Percentiles rank a stretch among this genome's conserved stretches.
phyloP scores from a whole-genome alignment of 2,113 vertebrate species.

The Pica pica region DNA sequence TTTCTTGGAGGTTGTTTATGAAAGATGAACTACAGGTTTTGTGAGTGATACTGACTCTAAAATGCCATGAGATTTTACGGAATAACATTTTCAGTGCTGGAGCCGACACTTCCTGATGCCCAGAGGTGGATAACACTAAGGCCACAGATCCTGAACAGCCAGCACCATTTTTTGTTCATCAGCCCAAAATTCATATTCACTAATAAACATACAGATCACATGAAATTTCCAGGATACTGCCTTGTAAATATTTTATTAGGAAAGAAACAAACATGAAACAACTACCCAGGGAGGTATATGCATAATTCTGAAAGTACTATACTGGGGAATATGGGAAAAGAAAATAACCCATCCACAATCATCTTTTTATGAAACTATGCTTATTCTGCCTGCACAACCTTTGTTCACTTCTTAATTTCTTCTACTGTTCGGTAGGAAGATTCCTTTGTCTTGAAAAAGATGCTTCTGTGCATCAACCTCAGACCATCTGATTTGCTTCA shows the following conservation, averaged over 20 bases:
- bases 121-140: not conserved
- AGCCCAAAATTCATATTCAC: not conserved
- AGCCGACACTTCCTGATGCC: not conserved
- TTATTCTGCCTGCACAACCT: not conserved
- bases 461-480: not conserved
- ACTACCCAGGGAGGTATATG: not conserved
- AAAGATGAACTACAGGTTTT: not conserved
- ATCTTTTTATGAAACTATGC: not conserved
- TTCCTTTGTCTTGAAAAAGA: not conserved
- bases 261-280: not conserved
- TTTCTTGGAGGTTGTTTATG: not conserved
- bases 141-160: not conserved
- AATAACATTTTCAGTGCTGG: not conserved
- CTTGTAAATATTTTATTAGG: not conserved
- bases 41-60: not conserved
- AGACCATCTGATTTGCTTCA: not conserved
- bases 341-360: not conserved
- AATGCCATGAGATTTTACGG: not conserved
- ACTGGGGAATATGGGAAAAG: not conserved
- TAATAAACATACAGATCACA: not conserved
- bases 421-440: not conserved
- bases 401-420: not conserved
- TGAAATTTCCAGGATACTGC: not conserved
- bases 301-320: not conserved
- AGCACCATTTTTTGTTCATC: not conserved